Percentiles rank a stretch among this genome's conserved stretches.
phyloP scores from a whole-genome alignment of 2,113 vertebrate genomes.

The Azemiops feae region DNA sequence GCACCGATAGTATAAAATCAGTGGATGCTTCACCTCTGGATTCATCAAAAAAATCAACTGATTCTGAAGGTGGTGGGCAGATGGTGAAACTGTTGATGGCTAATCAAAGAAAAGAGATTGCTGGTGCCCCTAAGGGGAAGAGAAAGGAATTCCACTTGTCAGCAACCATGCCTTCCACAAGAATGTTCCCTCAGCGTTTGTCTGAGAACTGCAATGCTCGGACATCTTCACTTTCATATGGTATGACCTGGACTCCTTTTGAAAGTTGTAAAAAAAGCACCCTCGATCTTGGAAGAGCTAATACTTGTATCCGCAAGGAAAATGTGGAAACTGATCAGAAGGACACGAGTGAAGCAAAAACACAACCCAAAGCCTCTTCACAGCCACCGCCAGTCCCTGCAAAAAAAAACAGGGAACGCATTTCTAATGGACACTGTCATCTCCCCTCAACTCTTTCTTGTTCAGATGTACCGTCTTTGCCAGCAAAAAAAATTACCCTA shows the following conservation, averaged over 20 bases:
- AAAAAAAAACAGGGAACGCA: conserved; percentile 90
- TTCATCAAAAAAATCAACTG: conserved; percentile 53
- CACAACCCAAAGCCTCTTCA: conserved; percentile 80
- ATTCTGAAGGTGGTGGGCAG: conserved; percentile 1
- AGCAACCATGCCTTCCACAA: neutral
- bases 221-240: conserved; percentile 43
- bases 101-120: conserved; percentile 67
- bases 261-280: conserved; percentile 64
- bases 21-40: conserved; percentile 51
- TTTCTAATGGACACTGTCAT: conserved; percentile 84
- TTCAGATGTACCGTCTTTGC: conserved; percentile 75
- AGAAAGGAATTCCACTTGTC: conserved; percentile 52
- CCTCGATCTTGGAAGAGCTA: conserved; percentile 48
- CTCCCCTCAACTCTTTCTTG: conserved; percentile 66
- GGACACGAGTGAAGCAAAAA: conserved; percentile 65
- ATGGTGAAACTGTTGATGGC: conserved; percentile 34
- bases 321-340: conserved; percentile 57
- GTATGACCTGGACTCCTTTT: conserved; percentile 59
- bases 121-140: conserved; percentile 56
- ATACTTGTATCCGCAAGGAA: conserved; percentile 62
- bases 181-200: conserved; percentile 19
- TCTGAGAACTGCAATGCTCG: conserved; percentile 58
- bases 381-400: conserved; percentile 93
- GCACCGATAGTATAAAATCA: conserved; percentile 53
- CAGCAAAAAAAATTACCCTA: conserved; percentile 72